Base-by-base conservation (phyloP, 2,797 vertebrate species). In the Pitangus sulphuratus region DNA sequence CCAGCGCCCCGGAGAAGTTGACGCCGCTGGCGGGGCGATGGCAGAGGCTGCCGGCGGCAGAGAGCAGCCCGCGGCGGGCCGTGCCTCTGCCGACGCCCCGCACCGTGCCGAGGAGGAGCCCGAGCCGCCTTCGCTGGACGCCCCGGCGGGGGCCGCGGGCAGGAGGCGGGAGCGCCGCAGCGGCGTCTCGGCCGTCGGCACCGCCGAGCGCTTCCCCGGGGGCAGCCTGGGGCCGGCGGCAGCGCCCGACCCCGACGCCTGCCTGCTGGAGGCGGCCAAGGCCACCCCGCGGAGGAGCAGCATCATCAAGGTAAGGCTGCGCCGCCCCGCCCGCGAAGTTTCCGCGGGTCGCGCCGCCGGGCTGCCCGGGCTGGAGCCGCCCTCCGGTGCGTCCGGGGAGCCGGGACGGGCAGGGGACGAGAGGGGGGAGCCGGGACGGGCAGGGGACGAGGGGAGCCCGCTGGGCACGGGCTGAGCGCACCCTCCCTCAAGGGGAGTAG, bases 241-340 rank as follows among this genome's bases (percentile, higher is more conserved):
- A 19, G 69, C 93, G 1, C 33, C 61, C 3, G 98, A 98, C 58
- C 39, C 88, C 13, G 98, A 98, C 68, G 87, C 90, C 18, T 87
- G 93, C 17, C 91, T 98, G 44, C 79, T 98, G 90, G 98, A 98
- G 62, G 98, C 98, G 16, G 98, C 98, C 50, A 97, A 97, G 35
- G 97, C 98, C 28, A 97, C 98, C 57, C 98, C 98, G 21, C 89
- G 98, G 44, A 96, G 98, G 76, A 98, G 98, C 96, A 98, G 98
- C 95, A 98, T 98, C 91, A 98, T 98, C 86, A 98, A 98, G 98
- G 98, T 98, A 64, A 86, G 83, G 42, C n/a, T 3, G 66, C 24
- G 28, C 39, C 13, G 45, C 45, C 10, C 50, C 75, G 11, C 35
- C 56, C 15, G 18, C 31, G 11, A 51, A 68, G 69, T 91, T 86